Base-by-base conservation (phyloP, 2,113 vertebrate species). In the Pyrgilauda ruficollis region DNA sequence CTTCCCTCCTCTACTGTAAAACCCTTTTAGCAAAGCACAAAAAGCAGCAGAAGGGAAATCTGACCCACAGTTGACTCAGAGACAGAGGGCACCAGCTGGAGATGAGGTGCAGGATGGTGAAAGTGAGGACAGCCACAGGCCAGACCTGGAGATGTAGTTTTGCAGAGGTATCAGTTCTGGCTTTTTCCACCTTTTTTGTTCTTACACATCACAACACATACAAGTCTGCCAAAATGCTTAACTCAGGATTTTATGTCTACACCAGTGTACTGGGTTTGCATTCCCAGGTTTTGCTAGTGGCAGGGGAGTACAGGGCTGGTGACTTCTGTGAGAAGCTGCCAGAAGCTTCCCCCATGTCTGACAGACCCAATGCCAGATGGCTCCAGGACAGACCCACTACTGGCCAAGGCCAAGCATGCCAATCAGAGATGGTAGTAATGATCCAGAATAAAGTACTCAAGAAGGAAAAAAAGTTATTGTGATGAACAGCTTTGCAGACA, bases 21-120 rank as follows among this genome's bases (percentile, higher is more conserved):
- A 64, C 3, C 10, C 46, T 58, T 52, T 24, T 55, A 61, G 49
- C 46, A 73, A 85, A 92, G 53, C 55, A 64, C 6, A 52, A 61
- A 47, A 87, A 88, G 62, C 70, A 79, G 70, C 58, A 72, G 67
- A 20, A 67, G 33, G 19, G 9, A 87, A 76, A 91, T 46, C 11
- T 52, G 62, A 7, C n/a, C 46, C 1, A 0, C 0, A n/a, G 17
- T 0, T 41, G 17, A 74, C 33, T 23, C 61, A n/a, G n/a, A 46
- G 52, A 61, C n/a, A 77, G 9, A 19, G 6, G 33, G 16, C 31
- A 55, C 27, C 19, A 2, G 30, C 33, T 0, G 0, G 49, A 69
- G 43, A 69, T 23, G 15, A 61, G 3, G 15, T 47, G 39, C 24
- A 50, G 44, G 53, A 35, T 15, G 20, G 43, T 37, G 5, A 63